Evolutionary conservation across 2,888 invertebrate species (phyloP).

Genomic region (Napeogenes inachia): DNA sequence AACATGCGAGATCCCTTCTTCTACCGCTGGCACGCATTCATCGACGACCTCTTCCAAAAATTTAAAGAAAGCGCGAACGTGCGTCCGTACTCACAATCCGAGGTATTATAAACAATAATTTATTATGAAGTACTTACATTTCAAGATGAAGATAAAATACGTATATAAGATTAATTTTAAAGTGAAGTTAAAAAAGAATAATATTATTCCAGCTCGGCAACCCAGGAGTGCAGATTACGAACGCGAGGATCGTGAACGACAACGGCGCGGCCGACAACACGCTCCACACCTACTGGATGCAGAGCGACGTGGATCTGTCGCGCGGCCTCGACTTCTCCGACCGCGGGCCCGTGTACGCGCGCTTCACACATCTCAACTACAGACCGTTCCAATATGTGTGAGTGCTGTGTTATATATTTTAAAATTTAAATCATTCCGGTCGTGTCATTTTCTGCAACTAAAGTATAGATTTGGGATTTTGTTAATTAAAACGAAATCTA

Average conservation of each 20-base stretch:
- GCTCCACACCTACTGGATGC: constrained; percentile 86
- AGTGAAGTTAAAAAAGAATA: neutral
- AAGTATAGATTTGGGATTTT: too few species aligned
- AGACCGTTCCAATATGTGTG: constrained; percentile 81
- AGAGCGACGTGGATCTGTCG: constrained; percentile 87
- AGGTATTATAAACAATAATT: constrained; percentile 40
- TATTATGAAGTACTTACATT: neutral
- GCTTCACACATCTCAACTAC: constrained; percentile 88
- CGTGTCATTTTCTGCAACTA: too few species aligned
- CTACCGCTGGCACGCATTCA: constrained; percentile 89
- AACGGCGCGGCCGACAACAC: constrained; percentile 70
- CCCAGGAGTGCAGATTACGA: constrained; percentile 77
- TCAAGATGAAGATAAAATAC: too few species aligned
- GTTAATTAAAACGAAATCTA: too few species aligned
- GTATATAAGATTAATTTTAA: neutral
- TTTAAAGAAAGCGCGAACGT: constrained; percentile 77
- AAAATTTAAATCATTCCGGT: too few species aligned
- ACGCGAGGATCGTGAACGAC: constrained; percentile 65
- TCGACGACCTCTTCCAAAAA: constrained; percentile 85
- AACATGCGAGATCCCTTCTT: constrained; percentile 92
- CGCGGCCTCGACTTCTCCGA: constrained; percentile 87
- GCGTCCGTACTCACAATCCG: constrained; percentile 58
- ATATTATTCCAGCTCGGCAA: constrained; percentile 73
- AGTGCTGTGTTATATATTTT: constrained; percentile 31
- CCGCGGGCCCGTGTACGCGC: constrained; percentile 82